A percentile compares a stretch with the other conserved stretches of the same genome.
These are phyloP conservation scores for Patella pellucida DNA, from an alignment of 2,888 invertebrate genomes.

Conservation along the genomic window DNA sequence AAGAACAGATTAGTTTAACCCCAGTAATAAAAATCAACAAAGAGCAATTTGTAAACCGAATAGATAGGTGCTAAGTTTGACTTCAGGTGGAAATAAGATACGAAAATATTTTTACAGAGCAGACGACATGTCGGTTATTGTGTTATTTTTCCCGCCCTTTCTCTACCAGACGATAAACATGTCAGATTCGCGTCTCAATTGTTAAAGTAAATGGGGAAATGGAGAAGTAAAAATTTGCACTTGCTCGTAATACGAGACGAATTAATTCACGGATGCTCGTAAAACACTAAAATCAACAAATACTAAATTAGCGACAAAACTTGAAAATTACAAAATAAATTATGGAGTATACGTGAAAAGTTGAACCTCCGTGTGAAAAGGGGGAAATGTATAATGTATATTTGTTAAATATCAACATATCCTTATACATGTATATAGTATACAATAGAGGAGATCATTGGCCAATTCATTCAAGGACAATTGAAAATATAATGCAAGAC, in stretches of 20 bases:
- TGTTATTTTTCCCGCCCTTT: neutral
- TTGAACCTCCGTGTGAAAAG: neutral
- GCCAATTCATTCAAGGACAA: no score
- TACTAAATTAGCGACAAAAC: slow-evolving; percentile 4
- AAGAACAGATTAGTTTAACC: neutral
- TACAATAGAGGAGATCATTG: no score
- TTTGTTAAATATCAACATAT: neutral
- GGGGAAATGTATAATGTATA: neutral
- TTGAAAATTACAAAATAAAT: slow-evolving; percentile 10
- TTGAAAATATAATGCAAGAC: no score
- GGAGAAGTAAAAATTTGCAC: slow-evolving; percentile 5
- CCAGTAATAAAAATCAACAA: neutral
- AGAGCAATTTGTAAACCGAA: neutral
- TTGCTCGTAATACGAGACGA: slow-evolving; percentile 1
- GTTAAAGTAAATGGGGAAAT: slow-evolving; percentile 2
- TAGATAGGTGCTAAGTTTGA: neutral
- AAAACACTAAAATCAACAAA: neutral
- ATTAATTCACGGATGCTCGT: slow-evolving; percentile 5
- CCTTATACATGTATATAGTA: no score
- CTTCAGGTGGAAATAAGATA: slow-evolving; percentile 2
- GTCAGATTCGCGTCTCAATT: slow-evolving; percentile 5
- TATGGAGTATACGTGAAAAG: neutral
- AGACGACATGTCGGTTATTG: neutral
- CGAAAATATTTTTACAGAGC: slow-evolving; percentile 1
- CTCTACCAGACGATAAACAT: slow-evolving; percentile 8